A percentile compares a stretch with the other conserved stretches of the same genome.
phyloP scores from a whole-genome alignment of 1,140 invertebrate genomes.

The Orius insidiosus region DNA sequence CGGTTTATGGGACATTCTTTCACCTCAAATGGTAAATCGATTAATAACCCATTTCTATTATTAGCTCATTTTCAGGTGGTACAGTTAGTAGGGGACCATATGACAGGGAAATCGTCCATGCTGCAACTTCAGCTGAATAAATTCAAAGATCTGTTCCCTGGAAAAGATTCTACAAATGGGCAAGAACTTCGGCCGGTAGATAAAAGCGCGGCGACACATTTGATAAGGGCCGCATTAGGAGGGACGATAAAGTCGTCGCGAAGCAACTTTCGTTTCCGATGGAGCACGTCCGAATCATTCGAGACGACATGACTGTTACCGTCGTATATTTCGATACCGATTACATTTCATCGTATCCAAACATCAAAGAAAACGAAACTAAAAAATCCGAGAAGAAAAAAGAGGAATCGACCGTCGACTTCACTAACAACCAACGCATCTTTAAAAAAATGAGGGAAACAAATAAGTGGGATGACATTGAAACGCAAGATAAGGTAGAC shows the following conservation, averaged over 20 bases:
- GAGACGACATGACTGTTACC: conserved; percentile 82
- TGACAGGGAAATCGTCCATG: conserved; percentile 73
- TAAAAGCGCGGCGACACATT: conserved; percentile 80
- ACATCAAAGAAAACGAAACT: neutral
- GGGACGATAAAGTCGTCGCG: conserved; percentile 75
- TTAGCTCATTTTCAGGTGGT: conserved; percentile 23
- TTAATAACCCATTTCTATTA: neutral
- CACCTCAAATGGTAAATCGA: conserved; percentile 42
- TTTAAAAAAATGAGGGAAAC: too few species aligned
- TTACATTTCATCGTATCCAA: conserved; percentile 25
- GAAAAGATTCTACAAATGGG: conserved; percentile 37
- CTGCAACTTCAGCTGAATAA: conserved; percentile 51
- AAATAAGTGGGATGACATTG: too few species aligned
- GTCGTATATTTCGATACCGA: conserved; percentile 76
- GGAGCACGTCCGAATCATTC: conserved; percentile 65
- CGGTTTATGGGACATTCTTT: conserved; percentile 89
- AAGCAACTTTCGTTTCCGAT: conserved; percentile 67
- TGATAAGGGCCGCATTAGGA: conserved; percentile 80
- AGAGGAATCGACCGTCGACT: too few species aligned
- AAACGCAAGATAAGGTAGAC: too few species aligned
- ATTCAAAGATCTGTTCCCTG: neutral
- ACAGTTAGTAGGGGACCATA: conserved; percentile 80
- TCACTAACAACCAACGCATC: too few species aligned
- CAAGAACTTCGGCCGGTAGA: conserved; percentile 52
- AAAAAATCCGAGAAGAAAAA: neutral